Conservation (phyloP, 2,797 vertebrate species). For the Parauchenoglanis punctatus region DNA sequence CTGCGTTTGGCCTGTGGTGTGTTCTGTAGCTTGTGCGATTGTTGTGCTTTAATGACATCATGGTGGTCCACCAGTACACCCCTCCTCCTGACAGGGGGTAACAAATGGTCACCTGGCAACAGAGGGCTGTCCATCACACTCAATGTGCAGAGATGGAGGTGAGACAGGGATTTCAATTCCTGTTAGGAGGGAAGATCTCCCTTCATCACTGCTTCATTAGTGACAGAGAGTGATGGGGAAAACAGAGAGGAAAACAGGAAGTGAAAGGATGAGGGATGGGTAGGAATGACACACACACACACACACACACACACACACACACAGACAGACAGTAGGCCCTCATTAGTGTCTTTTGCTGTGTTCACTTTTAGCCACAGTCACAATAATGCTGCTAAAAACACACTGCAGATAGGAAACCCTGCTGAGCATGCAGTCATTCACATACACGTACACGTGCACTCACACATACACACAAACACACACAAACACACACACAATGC, state of each 20-base stretch:
- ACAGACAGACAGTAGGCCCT: constrained; percentile 10
- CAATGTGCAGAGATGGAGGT: constrained; percentile 18
- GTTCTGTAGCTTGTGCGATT: constrained; percentile 85
- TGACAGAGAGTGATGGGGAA: not conserved
- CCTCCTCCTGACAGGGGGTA: constrained; percentile 73
- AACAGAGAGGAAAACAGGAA: not conserved
- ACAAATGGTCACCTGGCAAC: constrained; percentile 56
- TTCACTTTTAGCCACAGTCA: constrained; percentile 21
- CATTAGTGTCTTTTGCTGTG: constrained; percentile 17
- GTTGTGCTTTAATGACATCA: constrained; percentile 86
- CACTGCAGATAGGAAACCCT: not conserved
- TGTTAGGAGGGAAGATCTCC: constrained; percentile 62
- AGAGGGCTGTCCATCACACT: constrained; percentile 53
- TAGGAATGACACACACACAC: not conserved
- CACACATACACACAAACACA: not conserved
- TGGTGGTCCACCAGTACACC: constrained; percentile 85
- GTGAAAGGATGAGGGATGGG: not conserved
- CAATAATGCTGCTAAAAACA: constrained; percentile 8
- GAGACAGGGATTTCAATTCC: constrained; percentile 58
- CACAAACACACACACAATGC: not conserved
- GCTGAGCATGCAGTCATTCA: not conserved
- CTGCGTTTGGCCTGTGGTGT: constrained; percentile 85
- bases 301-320: constrained; percentile 27
- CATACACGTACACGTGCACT: not conserved
- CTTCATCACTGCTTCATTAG: constrained; percentile 62